These are phyloP conservation scores for Oligia strigilis DNA, from an alignment of 2,888 invertebrate species.

Conservation along the genomic window DNA sequence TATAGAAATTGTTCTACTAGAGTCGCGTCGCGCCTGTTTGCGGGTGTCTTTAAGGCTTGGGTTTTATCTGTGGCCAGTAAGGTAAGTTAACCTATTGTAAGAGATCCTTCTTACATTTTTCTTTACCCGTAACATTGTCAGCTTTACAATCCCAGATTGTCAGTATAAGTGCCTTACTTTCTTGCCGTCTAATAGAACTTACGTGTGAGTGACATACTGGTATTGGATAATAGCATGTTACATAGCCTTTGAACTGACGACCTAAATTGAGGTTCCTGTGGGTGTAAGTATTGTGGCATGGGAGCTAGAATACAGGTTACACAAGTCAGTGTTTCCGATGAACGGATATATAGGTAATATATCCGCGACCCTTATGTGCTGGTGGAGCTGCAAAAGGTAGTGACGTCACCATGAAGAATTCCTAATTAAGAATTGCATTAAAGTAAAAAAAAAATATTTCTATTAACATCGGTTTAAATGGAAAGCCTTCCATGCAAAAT, in stretches of 20 bases:
- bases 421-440: conserved; percentile 89
- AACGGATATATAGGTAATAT: not conserved
- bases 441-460: not conserved
- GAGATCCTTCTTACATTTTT: not conserved
- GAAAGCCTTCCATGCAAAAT: not conserved
- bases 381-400: conserved; percentile 96
- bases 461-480: not conserved
- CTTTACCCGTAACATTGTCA: not conserved
- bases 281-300: not conserved
- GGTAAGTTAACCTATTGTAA: not conserved
- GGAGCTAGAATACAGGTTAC: too few relatives aligned
- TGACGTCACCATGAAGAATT: conserved; percentile 95
- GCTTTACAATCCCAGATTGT: not conserved
- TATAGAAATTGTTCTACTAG: not conserved
- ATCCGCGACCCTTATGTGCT: conserved; percentile 90
- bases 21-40: not conserved
- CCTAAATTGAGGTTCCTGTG: not conserved
- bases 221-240: conserved; percentile 1
- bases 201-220: not conserved
- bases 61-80: too few relatives aligned
- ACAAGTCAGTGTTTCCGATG: not conserved
- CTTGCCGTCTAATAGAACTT: not conserved
- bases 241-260: conserved; percentile 16
- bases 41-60: not conserved
- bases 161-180: not conserved